These are phyloP conservation scores for Chirona hameri DNA, from an alignment of 2,888 invertebrate species.

Conservation along the genomic window DNA sequence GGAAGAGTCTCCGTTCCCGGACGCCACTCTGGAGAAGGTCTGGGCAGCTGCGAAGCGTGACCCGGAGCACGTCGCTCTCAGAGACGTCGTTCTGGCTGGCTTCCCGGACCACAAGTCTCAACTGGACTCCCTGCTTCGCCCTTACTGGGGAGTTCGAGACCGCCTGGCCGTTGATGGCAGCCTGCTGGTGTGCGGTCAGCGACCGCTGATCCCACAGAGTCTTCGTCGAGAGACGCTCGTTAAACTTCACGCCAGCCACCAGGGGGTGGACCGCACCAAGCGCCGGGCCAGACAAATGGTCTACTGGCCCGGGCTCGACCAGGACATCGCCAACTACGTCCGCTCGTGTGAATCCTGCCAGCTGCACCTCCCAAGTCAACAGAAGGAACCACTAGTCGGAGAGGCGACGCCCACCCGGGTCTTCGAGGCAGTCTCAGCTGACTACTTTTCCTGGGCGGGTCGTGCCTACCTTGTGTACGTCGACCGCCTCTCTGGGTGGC, in stretches of 20 bases:
- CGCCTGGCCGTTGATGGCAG: conserved; percentile 8
- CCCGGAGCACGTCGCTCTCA: conserved; percentile 7
- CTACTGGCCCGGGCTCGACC: not conserved
- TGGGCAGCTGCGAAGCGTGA: conserved; percentile 13
- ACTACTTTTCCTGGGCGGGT: not conserved
- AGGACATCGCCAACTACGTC: not conserved
- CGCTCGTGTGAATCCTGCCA: not conserved
- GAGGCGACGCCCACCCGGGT: not conserved
- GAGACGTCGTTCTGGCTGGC: conserved; percentile 2
- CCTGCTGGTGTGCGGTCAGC: conserved; percentile 6
- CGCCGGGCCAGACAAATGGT: not conserved
- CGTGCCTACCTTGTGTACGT: not conserved
- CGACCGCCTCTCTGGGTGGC: conserved; percentile 24
- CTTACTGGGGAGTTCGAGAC: conserved; percentile 26
- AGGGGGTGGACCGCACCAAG: not conserved
- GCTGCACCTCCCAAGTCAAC: not conserved
- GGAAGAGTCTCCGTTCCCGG: not conserved
- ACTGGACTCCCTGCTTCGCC: not conserved
- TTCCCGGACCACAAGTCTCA: conserved; percentile 29
- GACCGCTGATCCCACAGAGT: not conserved
- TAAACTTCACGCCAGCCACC: not conserved
- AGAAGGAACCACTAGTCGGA: not conserved
- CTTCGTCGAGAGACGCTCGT: conserved; percentile 8
- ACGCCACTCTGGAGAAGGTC: conserved; percentile 14
- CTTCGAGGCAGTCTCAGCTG: not conserved